phyloP scores from a whole-genome alignment of 2,797 vertebrate genomes.

The Pantherophis vulpinus region DNA sequence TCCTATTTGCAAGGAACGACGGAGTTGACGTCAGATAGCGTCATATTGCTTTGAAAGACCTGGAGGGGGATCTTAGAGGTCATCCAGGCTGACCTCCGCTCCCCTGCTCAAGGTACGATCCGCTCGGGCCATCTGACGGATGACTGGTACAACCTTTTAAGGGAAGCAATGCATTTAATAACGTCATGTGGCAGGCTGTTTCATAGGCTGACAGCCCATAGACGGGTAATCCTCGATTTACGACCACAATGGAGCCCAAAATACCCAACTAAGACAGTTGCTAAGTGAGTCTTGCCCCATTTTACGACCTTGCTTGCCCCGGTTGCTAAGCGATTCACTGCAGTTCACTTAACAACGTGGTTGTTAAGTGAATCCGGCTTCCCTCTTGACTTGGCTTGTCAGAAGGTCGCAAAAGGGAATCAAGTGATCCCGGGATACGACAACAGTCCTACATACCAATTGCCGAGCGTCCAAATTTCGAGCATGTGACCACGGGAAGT shows the following conservation, averaged over 20 bases:
- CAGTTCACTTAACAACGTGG: neutral
- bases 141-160: neutral
- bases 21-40: neutral
- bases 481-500: neutral
- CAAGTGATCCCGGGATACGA: accelerated
- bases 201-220: neutral
- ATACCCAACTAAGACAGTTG: neutral
- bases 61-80: neutral
- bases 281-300: neutral
- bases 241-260: neutral
- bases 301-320: neutral
- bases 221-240: neutral
- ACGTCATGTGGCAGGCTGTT: neutral
- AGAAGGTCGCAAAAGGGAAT: neutral
- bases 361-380: neutral
- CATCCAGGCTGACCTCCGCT: too few relatives aligned
- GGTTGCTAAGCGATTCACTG: neutral
- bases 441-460: too few relatives aligned
- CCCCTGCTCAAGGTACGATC: too few relatives aligned
- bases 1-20: neutral
- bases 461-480: neutral
- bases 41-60: neutral
- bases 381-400: neutral
- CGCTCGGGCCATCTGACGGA: too few relatives aligned
- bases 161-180: neutral